These are phyloP conservation scores for Valencia hispanica DNA, from an alignment of 2,797 vertebrate species.

Conservation along the genomic window DNA sequence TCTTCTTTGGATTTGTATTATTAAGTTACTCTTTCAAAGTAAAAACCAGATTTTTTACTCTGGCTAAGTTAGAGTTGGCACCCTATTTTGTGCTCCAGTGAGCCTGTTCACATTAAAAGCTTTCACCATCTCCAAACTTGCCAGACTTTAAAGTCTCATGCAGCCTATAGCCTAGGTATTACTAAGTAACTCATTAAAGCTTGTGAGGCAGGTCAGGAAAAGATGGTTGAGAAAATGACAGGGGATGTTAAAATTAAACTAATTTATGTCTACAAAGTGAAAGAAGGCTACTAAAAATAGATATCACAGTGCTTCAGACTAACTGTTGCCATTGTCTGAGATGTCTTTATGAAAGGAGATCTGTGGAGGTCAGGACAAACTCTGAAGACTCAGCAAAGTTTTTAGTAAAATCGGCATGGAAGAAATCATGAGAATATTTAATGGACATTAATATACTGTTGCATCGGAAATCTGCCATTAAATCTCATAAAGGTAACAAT, in stretches of 20 bases:
- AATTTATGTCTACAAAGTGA: constrained; percentile 15
- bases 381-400: neutral
- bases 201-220: constrained; percentile 9
- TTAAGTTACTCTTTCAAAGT: neutral
- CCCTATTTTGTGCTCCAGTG: neutral
- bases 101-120: neutral
- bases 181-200: constrained; percentile 14
- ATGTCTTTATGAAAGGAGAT: neutral
- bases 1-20: neutral
- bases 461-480: neutral
- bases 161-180: neutral
- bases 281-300: neutral
- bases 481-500: too few species aligned
- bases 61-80: neutral
- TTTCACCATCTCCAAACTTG: neutral
- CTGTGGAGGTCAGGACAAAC: neutral
- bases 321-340: neutral
- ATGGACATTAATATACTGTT: neutral
- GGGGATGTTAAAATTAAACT: constrained; percentile 15
- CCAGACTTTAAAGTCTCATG: neutral
- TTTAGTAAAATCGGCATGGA: neutral
- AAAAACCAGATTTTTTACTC: constrained; percentile 1
- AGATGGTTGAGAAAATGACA: constrained; percentile 19
- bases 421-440: neutral
- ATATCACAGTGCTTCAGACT: neutral